Evolutionary conservation across 92 coral and sea anemone genomes (phyloP).

Genomic region (Hydrozoanthus gracilis): DNA sequence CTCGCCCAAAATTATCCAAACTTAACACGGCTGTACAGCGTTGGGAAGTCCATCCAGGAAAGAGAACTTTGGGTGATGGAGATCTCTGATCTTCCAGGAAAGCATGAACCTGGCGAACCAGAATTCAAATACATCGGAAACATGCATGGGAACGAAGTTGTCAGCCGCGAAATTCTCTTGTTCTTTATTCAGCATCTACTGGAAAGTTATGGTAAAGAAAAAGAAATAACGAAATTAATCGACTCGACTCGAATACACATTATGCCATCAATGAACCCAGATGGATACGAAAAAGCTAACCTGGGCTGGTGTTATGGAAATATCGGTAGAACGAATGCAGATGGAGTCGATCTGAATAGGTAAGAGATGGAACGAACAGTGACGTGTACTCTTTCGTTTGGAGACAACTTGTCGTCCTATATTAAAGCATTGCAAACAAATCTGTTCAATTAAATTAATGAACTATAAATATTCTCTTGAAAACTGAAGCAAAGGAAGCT

Average conservation of each 20-base stretch:
- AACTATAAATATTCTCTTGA: too few species aligned
- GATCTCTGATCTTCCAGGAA: slow-evolving; percentile 88
- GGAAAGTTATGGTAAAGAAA: slow-evolving; percentile 64
- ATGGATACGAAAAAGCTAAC: slow-evolving; percentile 79
- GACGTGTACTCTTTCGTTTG: background rate
- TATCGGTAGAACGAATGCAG: slow-evolving; percentile 76
- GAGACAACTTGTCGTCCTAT: too few species aligned
- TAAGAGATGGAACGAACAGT: slow-evolving; percentile 21
- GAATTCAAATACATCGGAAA: slow-evolving; percentile 96
- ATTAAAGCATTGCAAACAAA: too few species aligned
- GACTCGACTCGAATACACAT: slow-evolving; percentile 89
- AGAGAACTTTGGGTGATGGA: slow-evolving; percentile 85
- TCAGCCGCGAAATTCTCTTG: slow-evolving; percentile 88
- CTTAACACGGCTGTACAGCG: slow-evolving; percentile 73
- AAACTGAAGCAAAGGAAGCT: too few species aligned
- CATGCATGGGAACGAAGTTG: slow-evolving; percentile 99
- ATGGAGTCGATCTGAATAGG: slow-evolving; percentile 83
- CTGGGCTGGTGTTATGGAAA: slow-evolving; percentile 64
- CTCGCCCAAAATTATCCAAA: slow-evolving; percentile 59
- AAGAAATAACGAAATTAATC: slow-evolving; percentile 67
- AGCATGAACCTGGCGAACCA: slow-evolving; percentile 89
- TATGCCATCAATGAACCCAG: slow-evolving; percentile 98
- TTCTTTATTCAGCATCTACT: slow-evolving; percentile 74
- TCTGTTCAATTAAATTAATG: too few species aligned
- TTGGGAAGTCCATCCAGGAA: slow-evolving; percentile 74